phyloP scores from a whole-genome alignment of 2,113 vertebrate genomes.

The Shinisaurus crocodilurus region DNA sequence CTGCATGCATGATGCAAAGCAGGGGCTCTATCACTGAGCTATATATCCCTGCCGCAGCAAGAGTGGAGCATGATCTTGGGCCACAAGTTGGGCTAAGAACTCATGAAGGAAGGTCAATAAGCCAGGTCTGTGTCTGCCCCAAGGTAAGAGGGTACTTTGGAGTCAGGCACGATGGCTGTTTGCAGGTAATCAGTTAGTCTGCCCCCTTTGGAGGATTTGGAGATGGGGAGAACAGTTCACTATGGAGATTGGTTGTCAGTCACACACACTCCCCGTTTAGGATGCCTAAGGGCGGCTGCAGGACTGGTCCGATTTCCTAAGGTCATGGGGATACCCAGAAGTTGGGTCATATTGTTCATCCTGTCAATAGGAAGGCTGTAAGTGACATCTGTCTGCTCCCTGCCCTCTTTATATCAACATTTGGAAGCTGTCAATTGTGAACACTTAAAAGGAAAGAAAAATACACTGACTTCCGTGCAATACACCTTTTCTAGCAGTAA shows the following conservation, averaged over 20 bases:
- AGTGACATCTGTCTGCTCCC: background rate
- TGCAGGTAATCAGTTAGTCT: background rate
- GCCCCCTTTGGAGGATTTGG: too few species aligned
- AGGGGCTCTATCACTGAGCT: background rate
- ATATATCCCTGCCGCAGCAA: background rate
- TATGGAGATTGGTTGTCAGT: background rate
- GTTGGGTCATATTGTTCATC: background rate
- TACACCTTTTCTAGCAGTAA: slow-evolving; percentile 31
- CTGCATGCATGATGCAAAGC: background rate
- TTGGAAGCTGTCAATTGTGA: background rate
- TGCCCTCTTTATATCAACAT: background rate
- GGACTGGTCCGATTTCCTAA: background rate
- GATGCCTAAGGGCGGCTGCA: too few species aligned
- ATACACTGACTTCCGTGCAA: background rate
- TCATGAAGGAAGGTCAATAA: too few species aligned
- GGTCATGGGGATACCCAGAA: background rate
- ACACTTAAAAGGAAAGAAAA: background rate
- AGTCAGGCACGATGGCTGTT: background rate
- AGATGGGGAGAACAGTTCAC: background rate
- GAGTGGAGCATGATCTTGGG: background rate
- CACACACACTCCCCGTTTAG: background rate
- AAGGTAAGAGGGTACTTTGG: background rate
- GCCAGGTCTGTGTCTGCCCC: too few species aligned
- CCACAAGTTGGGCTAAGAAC: background rate
- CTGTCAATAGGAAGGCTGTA: background rate